Evolutionary conservation across 2,113 vertebrate species (phyloP), one percentile per base, ranked within the genome.

Genomic region (Atlantisia rogersi): DNA sequence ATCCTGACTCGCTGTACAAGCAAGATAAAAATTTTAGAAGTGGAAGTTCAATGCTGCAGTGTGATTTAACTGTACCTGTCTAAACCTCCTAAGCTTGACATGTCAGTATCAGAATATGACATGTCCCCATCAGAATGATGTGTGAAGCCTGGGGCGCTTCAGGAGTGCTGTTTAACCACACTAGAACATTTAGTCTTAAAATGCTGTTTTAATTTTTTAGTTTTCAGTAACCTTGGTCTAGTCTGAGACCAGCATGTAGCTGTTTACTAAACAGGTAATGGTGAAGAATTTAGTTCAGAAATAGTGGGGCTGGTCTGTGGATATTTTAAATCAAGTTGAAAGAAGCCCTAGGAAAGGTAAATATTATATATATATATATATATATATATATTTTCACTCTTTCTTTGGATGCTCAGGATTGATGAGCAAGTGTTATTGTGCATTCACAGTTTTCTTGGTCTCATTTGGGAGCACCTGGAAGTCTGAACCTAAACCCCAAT

Each of bases 61-160:
- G 90, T 55, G 82, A 95, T 96, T 95, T 95, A 93, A 94, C 93
- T 94, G 80, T 55, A 84, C 77, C 95, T 97, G 94, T 96, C 95
- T 85, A 86, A 96, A 93, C 70, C 82, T 92, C 86, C 78, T 96
- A 90, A 83, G 77, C 71, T 32, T 96, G 94, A 96, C 81, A 87
- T 77, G 93, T 64, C 80, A 48, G 91, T 88, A 95, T 97, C 92
- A 94, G 84, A 91, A 91, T 91, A 46, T 91, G 94, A 96, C 94
- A 83, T 69, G 71, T 86, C 91, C 88, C 96, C 91, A 95, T 91
- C 94, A 96, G 88, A 94, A 96, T 97, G 94, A 95, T 84, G 86
- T 88, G 83, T 86, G 90, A 82, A 93, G 94, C 97, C 96, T 87
- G 92, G 44, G 95, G 94, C 74, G 1, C 78, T 95, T 82, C 95